Evolutionary conservation across 1,140 invertebrate genomes (phyloP).

Genomic region (Ganaspis sp.): DNA sequence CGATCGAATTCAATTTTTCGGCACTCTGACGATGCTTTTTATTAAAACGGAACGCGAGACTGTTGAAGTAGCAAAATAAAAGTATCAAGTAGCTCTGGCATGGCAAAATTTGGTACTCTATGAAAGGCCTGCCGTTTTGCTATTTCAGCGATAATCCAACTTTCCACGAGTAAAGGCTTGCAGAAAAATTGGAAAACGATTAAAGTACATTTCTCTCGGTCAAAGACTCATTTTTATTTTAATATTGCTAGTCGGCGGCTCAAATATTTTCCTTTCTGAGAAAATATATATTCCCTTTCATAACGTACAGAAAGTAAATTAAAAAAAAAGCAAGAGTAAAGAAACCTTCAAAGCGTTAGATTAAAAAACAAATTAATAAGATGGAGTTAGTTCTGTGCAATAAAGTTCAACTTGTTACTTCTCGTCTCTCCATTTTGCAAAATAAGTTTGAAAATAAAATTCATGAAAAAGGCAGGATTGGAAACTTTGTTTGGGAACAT

Average conservation of each 20-base stretch:
- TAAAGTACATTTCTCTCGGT: conserved; percentile 17
- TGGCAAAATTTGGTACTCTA: neutral
- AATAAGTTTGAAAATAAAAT: too few relatives aligned
- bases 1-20: conserved; percentile 29
- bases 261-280: neutral
- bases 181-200: conserved; percentile 24
- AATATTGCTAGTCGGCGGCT: neutral
- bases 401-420: neutral
- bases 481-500: too few relatives aligned
- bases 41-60: conserved; percentile 14
- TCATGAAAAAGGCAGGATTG: too few relatives aligned
- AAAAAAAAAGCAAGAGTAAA: neutral
- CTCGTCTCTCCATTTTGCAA: neutral
- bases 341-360: neutral
- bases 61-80: conserved; percentile 25
- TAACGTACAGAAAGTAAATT: too few relatives aligned
- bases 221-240: conserved; percentile 13
- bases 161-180: conserved; percentile 2
- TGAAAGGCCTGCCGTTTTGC: conserved; percentile 8
- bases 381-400: neutral
- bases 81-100: neutral
- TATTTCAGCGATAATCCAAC: conserved; percentile 25
- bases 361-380: neutral
- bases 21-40: conserved; percentile 15
- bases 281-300: neutral